A percentile compares a stretch with the other conserved stretches of the same genome.
Conservation (phyloP, 2,113 vertebrate genomes). For the Silurus asotus region DNA sequence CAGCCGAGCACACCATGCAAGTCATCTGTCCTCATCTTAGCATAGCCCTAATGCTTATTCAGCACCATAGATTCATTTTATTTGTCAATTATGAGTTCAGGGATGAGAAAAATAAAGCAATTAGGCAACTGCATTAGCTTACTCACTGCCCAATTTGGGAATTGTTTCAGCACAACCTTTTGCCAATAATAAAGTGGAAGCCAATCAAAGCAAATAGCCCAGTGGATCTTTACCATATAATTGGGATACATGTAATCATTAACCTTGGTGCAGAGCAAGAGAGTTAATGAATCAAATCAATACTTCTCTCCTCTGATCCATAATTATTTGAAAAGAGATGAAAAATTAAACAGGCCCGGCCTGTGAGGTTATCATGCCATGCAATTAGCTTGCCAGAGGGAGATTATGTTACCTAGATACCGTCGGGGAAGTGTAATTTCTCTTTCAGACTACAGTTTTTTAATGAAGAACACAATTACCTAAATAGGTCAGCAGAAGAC, state of each 20-base stretch:
- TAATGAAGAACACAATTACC: constrained; percentile 88
- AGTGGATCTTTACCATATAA: constrained; percentile 82
- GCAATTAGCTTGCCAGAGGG: constrained; percentile 95
- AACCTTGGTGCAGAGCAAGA: constrained; percentile 91
- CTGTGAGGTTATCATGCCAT: constrained; percentile 91
- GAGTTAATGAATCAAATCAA: constrained; percentile 99
- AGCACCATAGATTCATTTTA: constrained; percentile 62
- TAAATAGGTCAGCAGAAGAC: constrained; percentile 87
- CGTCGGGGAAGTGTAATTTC: constrained; percentile 91
- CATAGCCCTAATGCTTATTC: constrained; percentile 56
- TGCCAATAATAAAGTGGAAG: constrained; percentile 78
- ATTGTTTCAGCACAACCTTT: constrained; percentile 67
- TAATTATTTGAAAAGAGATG: constrained; percentile 99
- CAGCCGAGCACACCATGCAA: background rate
- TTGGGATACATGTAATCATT: constrained; percentile 96
- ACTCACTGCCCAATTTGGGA: constrained; percentile 52
- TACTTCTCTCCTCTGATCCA: constrained; percentile 97
- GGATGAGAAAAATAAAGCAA: constrained; percentile 47
- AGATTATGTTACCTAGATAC: constrained; percentile 99
- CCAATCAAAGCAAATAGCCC: constrained; percentile 84
- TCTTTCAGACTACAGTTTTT: constrained; percentile 85
- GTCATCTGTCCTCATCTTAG: constrained; percentile 47
- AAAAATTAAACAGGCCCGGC: constrained; percentile 96
- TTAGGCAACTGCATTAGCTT: constrained; percentile 52
- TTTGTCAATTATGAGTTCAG: constrained; percentile 59